phyloP scores from a whole-genome alignment of 2,797 vertebrate species.

The Prunella strophiata region DNA sequence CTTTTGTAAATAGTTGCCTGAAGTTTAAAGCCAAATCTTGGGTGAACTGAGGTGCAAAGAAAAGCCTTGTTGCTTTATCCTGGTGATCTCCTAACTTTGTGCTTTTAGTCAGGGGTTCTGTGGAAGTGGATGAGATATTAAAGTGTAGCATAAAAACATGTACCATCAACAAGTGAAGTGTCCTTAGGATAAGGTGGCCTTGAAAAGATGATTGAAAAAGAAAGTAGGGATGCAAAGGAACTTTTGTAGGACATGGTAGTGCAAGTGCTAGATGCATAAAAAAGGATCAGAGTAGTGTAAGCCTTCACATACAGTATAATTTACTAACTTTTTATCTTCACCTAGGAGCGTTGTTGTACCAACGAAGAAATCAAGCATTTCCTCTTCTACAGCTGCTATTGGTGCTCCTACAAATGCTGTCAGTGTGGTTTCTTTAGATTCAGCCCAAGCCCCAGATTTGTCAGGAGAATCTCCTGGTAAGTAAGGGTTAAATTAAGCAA shows the following conservation, averaged over 20 bases:
- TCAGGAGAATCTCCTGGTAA: constrained; percentile 82
- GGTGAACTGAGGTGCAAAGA: background rate
- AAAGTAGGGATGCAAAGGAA: background rate
- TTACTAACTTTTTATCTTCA: background rate
- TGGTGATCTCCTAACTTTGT: background rate
- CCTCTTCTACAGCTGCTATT: constrained; percentile 69
- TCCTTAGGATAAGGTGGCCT: background rate
- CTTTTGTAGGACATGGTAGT: background rate
- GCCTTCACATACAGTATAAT: background rate
- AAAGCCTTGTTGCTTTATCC: background rate
- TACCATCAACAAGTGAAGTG: background rate
- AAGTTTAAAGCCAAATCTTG: background rate
- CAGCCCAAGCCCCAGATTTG: constrained; percentile 75
- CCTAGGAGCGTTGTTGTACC: constrained; percentile 91
- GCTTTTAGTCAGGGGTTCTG: background rate
- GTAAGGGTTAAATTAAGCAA: constrained; percentile 24
- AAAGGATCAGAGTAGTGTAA: background rate
- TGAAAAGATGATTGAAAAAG: background rate
- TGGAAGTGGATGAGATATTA: background rate
- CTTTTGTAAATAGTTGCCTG: background rate
- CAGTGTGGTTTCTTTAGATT: constrained; percentile 88
- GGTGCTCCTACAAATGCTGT: constrained; percentile 80
- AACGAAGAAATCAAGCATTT: constrained; percentile 83
- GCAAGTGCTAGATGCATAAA: background rate
- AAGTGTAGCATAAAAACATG: background rate